Base-by-base conservation (phyloP, 2,888 invertebrate genomes). In the Hipparchia sbordonii region DNA sequence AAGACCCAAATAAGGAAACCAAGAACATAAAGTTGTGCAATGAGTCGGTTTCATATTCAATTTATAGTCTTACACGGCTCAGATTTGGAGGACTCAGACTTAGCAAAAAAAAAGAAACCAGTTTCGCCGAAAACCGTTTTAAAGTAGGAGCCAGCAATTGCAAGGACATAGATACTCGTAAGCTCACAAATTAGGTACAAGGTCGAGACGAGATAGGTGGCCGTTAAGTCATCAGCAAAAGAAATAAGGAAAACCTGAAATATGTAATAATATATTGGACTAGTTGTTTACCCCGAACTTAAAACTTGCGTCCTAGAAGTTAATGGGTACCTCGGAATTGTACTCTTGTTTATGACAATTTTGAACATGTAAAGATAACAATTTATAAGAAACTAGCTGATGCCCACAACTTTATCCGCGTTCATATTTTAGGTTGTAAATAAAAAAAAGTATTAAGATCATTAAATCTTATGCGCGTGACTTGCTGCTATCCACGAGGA, bases 61-160 rank as follows among this genome's bases (percentile, higher is more conserved):
- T 65, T 65, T 65, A 65, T 65, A 52, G 23, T 51, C 48, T 23
- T 23, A 51, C 33, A 10, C 52, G 52, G 33, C 52, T 52, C 65
- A 65, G 23, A 7, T 52, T 52, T 33, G 12, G 52, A 48, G 48
- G 9, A 48, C 13, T 13, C 13, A 48, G 23, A 48, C 48, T 4
- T 46, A 3, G 45, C 62, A 48, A 46, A 62, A 63, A 63, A 60
- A 45, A 52, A 65, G 33, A 65, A 52, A 65, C 65, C 33, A 33
- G 65, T 52, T 65, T 52, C 33, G 52, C 7, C 65, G 65, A 65
- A 65, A 51, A 51, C 23, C 6, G 51, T 52, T 33, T 52, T 60
- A 3, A 59, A 23, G n/a, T 7, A 6, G 7, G 2, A 57, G 13
- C 13, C 62, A 13, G 62, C 48, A 48, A 62, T 48, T 13, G 51